phyloP scores from a whole-genome alignment of 2,888 invertebrate species.

The Epirrhoe alternata region DNA sequence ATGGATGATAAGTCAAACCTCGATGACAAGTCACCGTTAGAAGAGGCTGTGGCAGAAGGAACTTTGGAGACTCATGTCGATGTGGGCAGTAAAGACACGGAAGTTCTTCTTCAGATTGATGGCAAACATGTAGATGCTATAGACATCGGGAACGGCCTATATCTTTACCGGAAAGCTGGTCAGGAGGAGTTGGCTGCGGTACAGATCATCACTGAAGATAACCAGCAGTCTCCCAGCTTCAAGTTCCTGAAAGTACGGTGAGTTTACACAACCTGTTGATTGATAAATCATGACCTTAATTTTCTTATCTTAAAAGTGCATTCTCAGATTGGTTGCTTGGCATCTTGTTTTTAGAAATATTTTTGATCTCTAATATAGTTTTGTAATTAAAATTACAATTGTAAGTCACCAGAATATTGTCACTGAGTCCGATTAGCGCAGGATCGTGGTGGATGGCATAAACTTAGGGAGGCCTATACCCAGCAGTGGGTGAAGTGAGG shows the following conservation, averaged over 20 bases:
- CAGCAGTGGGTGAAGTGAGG: too few relatives aligned
- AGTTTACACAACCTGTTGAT: slow-evolving; percentile 47
- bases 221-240: slow-evolving; percentile 70
- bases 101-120: slow-evolving; percentile 78
- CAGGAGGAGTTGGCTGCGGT: slow-evolving; percentile 77
- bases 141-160: slow-evolving; percentile 79
- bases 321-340: neutral
- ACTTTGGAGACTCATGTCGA: slow-evolving; percentile 55
- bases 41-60: slow-evolving; percentile 44
- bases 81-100: slow-evolving; percentile 69
- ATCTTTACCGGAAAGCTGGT: slow-evolving; percentile 76
- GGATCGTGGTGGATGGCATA: too few relatives aligned
- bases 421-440: too few relatives aligned
- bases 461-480: too few relatives aligned
- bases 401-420: neutral
- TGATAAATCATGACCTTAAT: slow-evolving; percentile 12
- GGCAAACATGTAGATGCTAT: slow-evolving; percentile 81
- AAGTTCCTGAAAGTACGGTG: slow-evolving; percentile 83
- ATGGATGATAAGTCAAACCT: slow-evolving; percentile 62
- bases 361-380: neutral
- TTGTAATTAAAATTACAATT: neutral
- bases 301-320: slow-evolving; percentile 12
- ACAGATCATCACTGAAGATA: slow-evolving; percentile 71
- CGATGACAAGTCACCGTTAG: slow-evolving; percentile 23
- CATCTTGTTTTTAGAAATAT: neutral